phyloP scores from a whole-genome alignment of 2,797 vertebrate species.

The Zenarchopterus dispar region DNA sequence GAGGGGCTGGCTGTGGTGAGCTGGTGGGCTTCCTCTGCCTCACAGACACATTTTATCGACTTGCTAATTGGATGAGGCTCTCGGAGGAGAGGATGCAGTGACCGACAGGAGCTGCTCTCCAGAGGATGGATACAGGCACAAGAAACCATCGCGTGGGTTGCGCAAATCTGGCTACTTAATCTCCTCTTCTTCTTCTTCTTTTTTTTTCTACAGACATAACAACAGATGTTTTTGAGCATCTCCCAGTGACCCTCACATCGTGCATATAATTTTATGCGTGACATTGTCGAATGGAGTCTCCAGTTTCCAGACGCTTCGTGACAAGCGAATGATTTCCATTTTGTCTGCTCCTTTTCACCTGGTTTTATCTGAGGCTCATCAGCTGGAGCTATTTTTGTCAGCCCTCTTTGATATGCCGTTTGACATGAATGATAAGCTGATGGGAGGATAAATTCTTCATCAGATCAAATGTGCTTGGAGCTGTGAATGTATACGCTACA shows the following conservation, averaged over 20 bases:
- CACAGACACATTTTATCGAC: slow-evolving; percentile 84
- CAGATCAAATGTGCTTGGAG: slow-evolving; percentile 38
- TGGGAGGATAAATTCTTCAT: slow-evolving; percentile 47
- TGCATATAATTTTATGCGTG: slow-evolving; percentile 73
- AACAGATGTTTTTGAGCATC: slow-evolving; percentile 75
- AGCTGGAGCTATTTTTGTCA: slow-evolving; percentile 40
- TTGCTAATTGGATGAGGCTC: slow-evolving; percentile 85
- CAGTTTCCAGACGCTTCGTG: slow-evolving; percentile 78
- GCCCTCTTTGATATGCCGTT: slow-evolving; percentile 54
- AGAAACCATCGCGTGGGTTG: slow-evolving; percentile 50
- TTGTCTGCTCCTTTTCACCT: slow-evolving; percentile 48
- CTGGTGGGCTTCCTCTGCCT: slow-evolving; percentile 77
- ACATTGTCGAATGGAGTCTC: slow-evolving; percentile 77
- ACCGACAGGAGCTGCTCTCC: slow-evolving; percentile 71
- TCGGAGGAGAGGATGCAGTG: slow-evolving; percentile 80
- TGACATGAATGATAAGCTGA: slow-evolving; percentile 55
- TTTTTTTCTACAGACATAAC: slow-evolving; percentile 51
- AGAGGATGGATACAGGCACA: slow-evolving; percentile 61
- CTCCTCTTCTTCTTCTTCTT: slow-evolving; percentile 5
- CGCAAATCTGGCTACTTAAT: slow-evolving; percentile 46
- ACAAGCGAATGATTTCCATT: slow-evolving; percentile 77
- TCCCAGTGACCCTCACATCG: slow-evolving; percentile 62
- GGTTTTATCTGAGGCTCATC: slow-evolving; percentile 46
- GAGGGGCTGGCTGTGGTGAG: slow-evolving; percentile 72
- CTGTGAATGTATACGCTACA: slow-evolving; percentile 55